Base-by-base conservation (phyloP, 2,113 vertebrate genomes). In the Macrotus californicus region DNA sequence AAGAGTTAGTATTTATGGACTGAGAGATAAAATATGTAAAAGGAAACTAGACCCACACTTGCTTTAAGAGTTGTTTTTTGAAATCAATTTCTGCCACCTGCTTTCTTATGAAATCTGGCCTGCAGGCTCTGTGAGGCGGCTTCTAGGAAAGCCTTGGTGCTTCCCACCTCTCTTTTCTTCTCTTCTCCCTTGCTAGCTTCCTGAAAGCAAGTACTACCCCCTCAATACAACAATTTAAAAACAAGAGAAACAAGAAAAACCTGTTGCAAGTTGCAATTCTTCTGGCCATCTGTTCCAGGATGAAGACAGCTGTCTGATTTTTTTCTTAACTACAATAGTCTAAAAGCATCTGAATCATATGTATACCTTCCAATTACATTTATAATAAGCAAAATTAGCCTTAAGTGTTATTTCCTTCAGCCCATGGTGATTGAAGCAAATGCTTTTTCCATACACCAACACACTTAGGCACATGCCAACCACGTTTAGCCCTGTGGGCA, bases 401-500 rank as follows among this genome's bases (percentile, higher is more conserved):
- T 11, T 26, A 7, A 31, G 46, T 41, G 29, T 73, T 76, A 36
- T 39, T 77, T 77, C 39, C 21, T 4, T 26, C 54, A 46, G 26
- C 18, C 39, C 39, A 29, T 43, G 61, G 16, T 73, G 46, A 39
- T 5, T 50, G 86, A 96, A 39, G 36, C 70, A 6, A n/a, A 48
- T 64, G 80, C 31, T 85, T 67, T 52, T 59, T 48, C n/a, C 7
- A 21, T 79, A 24, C 24, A 3, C 48, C 24, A 8, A 39, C 6
- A 89, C 29, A 50, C 19, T 4, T 7, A 13, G 1, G 7, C 31
- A 82, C 0, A 1, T 48, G 64, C 73, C 70, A 16, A 29, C 70
- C 21, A 5, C 0, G 0, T n/a, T 69, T 48, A 7, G 7, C 3
- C 10, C 24, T n/a, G 7, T 3, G 31, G 39, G 70, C 34, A 19